Conservation (phyloP, 2,797 vertebrate genomes). For the Smutsia gigantea region DNA sequence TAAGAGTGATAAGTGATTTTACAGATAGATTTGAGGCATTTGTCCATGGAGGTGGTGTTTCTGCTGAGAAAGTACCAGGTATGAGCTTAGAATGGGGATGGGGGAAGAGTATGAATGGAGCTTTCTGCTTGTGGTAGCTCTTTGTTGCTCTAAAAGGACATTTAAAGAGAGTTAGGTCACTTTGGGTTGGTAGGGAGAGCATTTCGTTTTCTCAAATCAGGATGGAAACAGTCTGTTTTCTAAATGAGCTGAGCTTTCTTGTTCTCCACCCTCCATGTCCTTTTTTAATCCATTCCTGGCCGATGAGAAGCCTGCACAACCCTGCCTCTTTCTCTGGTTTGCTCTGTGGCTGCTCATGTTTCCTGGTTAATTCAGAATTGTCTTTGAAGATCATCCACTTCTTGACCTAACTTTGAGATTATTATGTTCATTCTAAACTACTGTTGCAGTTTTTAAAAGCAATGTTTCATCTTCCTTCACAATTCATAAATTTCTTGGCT, state of each 20-base stretch:
- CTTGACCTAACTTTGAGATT: background rate
- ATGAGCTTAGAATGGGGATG: constrained; percentile 18
- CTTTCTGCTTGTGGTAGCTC: constrained; percentile 82
- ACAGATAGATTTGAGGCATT: constrained; percentile 71
- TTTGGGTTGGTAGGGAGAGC: constrained; percentile 86
- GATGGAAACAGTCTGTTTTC: constrained; percentile 85
- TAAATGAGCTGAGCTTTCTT: constrained; percentile 82
- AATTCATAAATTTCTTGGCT: constrained; percentile 67
- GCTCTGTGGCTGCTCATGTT: background rate
- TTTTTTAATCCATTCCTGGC: constrained; percentile 54
- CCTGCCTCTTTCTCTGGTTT: constrained; percentile 54
- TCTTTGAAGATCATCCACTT: constrained; percentile 55
- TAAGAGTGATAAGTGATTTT: constrained; percentile 48
- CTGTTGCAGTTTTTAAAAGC: background rate
- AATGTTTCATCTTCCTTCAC: constrained; percentile 69
- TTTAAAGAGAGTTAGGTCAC: constrained; percentile 83
- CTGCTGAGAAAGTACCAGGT: constrained; percentile 52
- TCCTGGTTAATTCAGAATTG: constrained; percentile 63
- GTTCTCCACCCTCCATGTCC: constrained; percentile 18
- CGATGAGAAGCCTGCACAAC: constrained; percentile 50
- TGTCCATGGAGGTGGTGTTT: constrained; percentile 75
- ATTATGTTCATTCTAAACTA: background rate
- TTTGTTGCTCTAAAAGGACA: constrained; percentile 85
- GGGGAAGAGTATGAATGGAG: constrained; percentile 66
- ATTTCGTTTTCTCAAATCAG: constrained; percentile 84